Conservation (phyloP, 2,113 vertebrate genomes). For the Ctenomys sociabilis region DNA sequence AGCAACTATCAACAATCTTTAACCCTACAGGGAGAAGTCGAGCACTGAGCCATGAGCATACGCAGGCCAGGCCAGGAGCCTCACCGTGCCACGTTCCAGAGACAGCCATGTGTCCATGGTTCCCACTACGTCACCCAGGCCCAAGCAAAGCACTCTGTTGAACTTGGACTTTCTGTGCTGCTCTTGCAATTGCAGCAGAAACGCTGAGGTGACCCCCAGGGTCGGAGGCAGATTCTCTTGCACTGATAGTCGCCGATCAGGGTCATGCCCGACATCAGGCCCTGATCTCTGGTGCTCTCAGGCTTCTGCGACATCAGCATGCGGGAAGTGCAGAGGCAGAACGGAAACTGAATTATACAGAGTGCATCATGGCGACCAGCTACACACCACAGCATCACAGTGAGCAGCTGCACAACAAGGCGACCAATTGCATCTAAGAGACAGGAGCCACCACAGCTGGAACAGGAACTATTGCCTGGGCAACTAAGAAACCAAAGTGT, state of each 20-base stretch:
- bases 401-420: too few species aligned
- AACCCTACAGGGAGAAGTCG: neutral
- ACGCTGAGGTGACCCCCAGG: too few species aligned
- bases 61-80: neutral
- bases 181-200: neutral
- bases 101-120: rapidly evolving
- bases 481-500: too few species aligned
- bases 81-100: neutral
- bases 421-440: too few species aligned
- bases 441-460: too few species aligned
- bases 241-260: neutral
- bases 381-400: too few species aligned
- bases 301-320: too few species aligned
- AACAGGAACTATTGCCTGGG: too few species aligned
- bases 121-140: neutral
- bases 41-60: neutral
- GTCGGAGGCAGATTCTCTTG: neutral
- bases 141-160: neutral
- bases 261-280: neutral
- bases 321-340: neutral
- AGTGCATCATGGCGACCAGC: too few species aligned
- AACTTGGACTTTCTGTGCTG: neutral
- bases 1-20: neutral
- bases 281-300: neutral
- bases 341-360: too few species aligned